Conservation (phyloP, 2,113 vertebrate genomes). For the Lepus timidus region DNA sequence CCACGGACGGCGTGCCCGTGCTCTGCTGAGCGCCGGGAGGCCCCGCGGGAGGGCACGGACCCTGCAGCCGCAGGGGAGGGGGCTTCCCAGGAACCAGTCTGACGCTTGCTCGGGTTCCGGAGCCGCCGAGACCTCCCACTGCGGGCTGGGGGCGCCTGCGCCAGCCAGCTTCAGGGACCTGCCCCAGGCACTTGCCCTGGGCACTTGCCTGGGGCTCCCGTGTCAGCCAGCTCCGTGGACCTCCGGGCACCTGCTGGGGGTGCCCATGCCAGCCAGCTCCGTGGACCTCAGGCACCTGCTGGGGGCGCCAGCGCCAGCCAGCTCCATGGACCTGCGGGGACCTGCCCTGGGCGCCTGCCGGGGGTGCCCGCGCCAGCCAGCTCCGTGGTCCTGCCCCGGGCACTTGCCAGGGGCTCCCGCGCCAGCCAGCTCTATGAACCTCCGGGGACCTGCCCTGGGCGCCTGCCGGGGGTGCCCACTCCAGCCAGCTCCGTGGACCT, state of each 20-base stretch:
- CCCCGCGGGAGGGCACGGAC: too few species aligned
- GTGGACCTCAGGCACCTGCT: background rate
- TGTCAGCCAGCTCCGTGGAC: background rate
- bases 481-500: background rate
- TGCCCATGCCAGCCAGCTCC: background rate
- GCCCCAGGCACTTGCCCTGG: background rate
- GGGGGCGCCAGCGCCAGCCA: background rate
- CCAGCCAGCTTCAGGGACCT: background rate
- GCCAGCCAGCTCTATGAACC: background rate
- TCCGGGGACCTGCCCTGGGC: background rate
- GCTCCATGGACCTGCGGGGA: background rate
- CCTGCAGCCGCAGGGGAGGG: too few species aligned
- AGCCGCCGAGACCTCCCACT: background rate
- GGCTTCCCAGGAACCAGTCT: background rate
- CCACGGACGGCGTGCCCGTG: slow-evolving; percentile 97
- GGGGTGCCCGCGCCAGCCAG: background rate
- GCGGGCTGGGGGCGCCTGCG: accelerated
- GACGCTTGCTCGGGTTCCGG: accelerated
- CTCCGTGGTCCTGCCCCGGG: too few species aligned
- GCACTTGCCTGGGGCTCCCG: background rate
- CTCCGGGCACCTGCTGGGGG: too few species aligned
- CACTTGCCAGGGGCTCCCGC: too few species aligned
- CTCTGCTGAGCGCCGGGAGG: slow-evolving; percentile 91
- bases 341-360: background rate
- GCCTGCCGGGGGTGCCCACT: background rate